A percentile compares a stretch with the other conserved stretches of the same genome.
Conservation (phyloP, 1,140 invertebrate species). For the Drosophila funebris region DNA sequence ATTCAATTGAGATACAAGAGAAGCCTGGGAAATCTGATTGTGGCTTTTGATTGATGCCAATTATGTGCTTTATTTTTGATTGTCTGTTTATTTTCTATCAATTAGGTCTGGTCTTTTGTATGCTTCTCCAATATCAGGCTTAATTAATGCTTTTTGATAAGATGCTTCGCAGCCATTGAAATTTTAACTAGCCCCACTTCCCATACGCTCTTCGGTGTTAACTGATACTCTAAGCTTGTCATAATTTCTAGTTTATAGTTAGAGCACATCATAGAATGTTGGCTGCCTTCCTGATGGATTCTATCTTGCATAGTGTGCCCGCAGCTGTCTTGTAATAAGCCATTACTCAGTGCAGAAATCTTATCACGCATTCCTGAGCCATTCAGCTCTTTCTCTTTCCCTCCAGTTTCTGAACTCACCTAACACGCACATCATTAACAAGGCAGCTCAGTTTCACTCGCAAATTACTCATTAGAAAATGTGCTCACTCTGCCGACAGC, state of each 20-base stretch:
- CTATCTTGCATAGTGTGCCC: background rate
- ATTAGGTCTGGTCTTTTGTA: too few species aligned
- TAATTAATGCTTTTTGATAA: background rate
- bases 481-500: slow-evolving; percentile 5
- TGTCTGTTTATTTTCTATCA: too few species aligned
- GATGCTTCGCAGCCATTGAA: background rate
- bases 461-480: slow-evolving; percentile 80
- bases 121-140: slow-evolving; percentile 25
- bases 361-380: slow-evolving; percentile 49
- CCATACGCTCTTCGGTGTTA: too few species aligned
- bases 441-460: slow-evolving; percentile 44
- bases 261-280: background rate
- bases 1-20: too few species aligned
- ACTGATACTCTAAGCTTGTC: background rate
- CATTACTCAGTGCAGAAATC: slow-evolving; percentile 63
- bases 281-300: background rate
- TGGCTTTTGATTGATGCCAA: too few species aligned
- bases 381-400: background rate
- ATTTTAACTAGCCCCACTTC: background rate
- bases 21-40: too few species aligned
- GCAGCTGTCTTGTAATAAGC: slow-evolving; percentile 53
- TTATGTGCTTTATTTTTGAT: too few species aligned
- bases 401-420: background rate
- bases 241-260: background rate
- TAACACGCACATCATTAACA: slow-evolving; percentile 70